Percentiles rank a stretch among this genome's conserved stretches.
Conservation (phyloP, 2,113 vertebrate genomes). For the Tupaia tana region DNA sequence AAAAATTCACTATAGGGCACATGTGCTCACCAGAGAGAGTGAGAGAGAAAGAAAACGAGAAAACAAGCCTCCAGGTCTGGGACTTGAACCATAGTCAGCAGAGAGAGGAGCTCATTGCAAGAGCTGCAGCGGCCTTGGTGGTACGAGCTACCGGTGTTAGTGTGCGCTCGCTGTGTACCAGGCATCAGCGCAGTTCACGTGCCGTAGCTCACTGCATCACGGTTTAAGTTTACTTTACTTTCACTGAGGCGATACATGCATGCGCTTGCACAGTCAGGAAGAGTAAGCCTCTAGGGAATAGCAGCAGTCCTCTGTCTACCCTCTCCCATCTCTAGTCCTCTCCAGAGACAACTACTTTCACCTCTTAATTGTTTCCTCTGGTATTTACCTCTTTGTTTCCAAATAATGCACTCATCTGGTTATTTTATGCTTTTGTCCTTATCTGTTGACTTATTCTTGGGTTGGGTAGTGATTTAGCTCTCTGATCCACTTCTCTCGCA, state of each 20-base stretch:
- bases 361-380: background rate
- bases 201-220: fast-evolving
- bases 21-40: no score
- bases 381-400: background rate
- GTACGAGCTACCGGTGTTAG: background rate
- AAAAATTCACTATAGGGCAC: no score
- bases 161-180: background rate
- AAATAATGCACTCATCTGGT: background rate
- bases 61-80: no score
- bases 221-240: background rate
- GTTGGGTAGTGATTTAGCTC: background rate
- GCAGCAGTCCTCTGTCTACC: background rate
- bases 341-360: background rate
- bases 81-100: no score
- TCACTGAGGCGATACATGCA: background rate
- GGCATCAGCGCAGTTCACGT: fast-evolving
- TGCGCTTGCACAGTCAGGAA: background rate
- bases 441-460: background rate
- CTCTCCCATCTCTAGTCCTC: background rate
- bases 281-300: background rate
- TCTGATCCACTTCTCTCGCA: background rate
- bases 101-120: no score
- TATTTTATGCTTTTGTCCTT: background rate
- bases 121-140: background rate
- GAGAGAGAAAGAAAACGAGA: no score